Base-by-base conservation (phyloP, 1,140 invertebrate genomes). In the Teleopsis dalmanni region DNA sequence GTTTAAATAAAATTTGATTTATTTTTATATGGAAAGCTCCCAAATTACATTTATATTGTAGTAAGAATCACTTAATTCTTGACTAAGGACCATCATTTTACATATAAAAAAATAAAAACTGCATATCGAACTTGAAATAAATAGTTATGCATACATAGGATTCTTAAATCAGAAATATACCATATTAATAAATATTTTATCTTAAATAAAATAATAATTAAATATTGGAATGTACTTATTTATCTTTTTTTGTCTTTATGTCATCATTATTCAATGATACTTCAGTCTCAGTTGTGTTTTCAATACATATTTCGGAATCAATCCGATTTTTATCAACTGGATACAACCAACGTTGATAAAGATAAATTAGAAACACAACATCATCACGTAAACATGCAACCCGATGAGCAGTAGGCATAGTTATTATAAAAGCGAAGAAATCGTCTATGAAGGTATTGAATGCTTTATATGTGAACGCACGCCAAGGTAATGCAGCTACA, bases 401-500 rank as follows among this genome's bases (percentile, higher is more conserved):
- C 55, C 96, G 77, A 71, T 99, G 95, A 19, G 93, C 89, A 0
- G 88, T 95, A 19, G 96, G 96, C 92, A 98, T 99, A 19, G 91
- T 94, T 51, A 99, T 95, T 42, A 99, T 92, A 72, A 99, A 99
- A 7, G 95, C 95, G 76, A 99, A 98, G 21, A 99, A 78, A 72
- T 99, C 95, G 71, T 99, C 96, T 55, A 99, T 98, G 71, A 99
- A 98, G 0, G 96, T 99, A 70, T 98, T 99, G 66, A 98, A 98
- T 14, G 95, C 95, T 76, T 98, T 97, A 72, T 98, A 99, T 83
- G 96, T 98, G 62, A 99, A 97, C 29, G 94, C 87, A 62, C 86
- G 81, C 95, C 95, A 98, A 8, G 96, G 96, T 43, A 99, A 67
- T 67, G 98, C 95, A 9, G 95, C 95, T n/a, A 99, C 96, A 19